Percentiles rank a stretch among this genome's conserved stretches.
These are phyloP conservation scores for Buceros bicornis DNA, from an alignment of 2,797 vertebrate genomes.

Conservation along the genomic window DNA sequence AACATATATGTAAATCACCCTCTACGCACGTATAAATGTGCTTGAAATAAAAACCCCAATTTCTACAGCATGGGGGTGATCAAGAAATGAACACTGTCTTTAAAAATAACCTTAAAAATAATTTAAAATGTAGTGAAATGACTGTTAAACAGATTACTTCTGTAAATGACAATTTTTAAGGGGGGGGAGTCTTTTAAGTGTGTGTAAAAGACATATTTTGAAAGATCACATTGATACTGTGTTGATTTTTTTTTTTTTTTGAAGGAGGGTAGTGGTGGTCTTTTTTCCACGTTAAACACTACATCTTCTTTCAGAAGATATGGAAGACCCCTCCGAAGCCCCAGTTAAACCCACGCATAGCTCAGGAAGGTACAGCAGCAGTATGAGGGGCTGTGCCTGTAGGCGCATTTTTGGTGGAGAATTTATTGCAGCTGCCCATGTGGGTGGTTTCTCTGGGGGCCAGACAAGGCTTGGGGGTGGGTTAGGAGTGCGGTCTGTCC, in stretches of 20 bases:
- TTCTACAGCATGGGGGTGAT: accelerated
- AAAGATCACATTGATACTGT: neutral
- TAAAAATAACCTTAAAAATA: neutral
- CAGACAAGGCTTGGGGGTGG: accelerated
- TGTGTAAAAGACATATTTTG: accelerated
- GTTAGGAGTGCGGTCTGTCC: accelerated
- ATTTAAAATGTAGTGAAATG: neutral
- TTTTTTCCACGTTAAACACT: neutral
- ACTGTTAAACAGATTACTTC: neutral
- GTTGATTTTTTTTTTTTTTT: accelerated
- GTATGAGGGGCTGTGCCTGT: too few species aligned
- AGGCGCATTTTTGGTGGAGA: accelerated
- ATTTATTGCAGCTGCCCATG: neutral
- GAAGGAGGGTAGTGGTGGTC: accelerated
- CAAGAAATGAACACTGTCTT: neutral
- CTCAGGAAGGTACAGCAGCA: accelerated
- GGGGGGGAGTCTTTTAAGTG: neutral
- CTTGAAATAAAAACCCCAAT: accelerated
- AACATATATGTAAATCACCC: neutral
- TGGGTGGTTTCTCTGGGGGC: neutral
- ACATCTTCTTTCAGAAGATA: neutral
- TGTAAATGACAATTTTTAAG: neutral
- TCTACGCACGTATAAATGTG: neutral
- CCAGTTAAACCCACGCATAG: accelerated
- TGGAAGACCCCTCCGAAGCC: accelerated